phyloP scores from a whole-genome alignment of 2,797 vertebrate species.

The Graptemys geographica region DNA sequence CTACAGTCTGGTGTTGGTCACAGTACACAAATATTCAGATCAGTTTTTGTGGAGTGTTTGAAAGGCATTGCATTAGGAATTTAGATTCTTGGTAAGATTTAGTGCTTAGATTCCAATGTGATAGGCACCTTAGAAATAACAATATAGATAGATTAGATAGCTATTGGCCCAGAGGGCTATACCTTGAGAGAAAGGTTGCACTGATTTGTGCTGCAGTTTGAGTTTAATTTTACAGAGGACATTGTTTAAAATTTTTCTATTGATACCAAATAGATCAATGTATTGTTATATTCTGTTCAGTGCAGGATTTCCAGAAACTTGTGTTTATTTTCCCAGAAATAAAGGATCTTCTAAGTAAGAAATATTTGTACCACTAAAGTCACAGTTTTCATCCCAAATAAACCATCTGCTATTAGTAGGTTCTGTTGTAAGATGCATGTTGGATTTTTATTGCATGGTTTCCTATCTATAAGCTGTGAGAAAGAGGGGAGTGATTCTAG shows the following conservation, averaged over 20 bases:
- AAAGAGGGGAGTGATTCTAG: neutral
- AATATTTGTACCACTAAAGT: neutral
- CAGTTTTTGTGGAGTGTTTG: slow-evolving; percentile 20
- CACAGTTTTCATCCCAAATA: neutral
- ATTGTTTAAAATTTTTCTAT: slow-evolving; percentile 69
- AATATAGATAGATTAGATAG: slow-evolving; percentile 48
- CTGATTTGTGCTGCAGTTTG: slow-evolving; percentile 36
- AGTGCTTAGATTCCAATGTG: neutral
- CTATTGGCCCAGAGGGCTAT: slow-evolving; percentile 38
- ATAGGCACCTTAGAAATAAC: slow-evolving; percentile 45
- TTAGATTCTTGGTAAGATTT: slow-evolving; percentile 32
- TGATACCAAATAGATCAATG: slow-evolving; percentile 53
- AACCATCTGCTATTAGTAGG: neutral
- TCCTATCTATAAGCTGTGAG: neutral
- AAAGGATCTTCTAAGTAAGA: slow-evolving; percentile 41
- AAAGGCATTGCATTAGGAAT: slow-evolving; percentile 29
- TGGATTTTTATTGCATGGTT: neutral
- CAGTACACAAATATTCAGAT: neutral
- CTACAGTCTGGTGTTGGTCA: neutral
- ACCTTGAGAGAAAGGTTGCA: slow-evolving; percentile 3
- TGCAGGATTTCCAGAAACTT: slow-evolving; percentile 48
- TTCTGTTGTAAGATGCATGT: neutral
- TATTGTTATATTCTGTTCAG: slow-evolving; percentile 23
- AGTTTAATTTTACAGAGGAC: slow-evolving; percentile 64
- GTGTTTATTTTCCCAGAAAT: slow-evolving; percentile 33